Evolutionary conservation across 2,797 vertebrate species (phyloP).

Genomic region (Alfaro cultratus): DNA sequence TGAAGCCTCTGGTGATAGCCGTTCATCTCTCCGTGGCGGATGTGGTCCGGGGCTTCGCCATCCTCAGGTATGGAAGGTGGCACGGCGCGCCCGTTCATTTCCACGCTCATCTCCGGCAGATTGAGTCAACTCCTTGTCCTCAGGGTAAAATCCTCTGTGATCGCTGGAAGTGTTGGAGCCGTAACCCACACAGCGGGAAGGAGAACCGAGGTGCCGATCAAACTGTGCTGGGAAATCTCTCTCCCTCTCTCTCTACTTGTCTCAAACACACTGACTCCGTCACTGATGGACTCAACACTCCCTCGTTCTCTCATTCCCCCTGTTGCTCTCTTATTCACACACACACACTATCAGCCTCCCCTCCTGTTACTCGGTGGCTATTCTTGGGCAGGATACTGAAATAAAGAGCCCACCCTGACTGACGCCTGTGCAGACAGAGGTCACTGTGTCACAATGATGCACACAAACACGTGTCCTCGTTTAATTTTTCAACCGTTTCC

Average conservation of each 20-base stretch:
- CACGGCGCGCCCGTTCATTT: constrained; percentile 71
- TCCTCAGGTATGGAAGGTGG: constrained; percentile 86
- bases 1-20: constrained; percentile 66
- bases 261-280: constrained; percentile 26
- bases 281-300: constrained; percentile 53
- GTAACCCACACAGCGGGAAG: constrained; percentile 44
- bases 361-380: constrained; percentile 72
- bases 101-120: constrained; percentile 66
- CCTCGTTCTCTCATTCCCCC: constrained; percentile 64
- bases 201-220: constrained; percentile 57
- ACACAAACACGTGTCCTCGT: constrained; percentile 15
- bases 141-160: constrained; percentile 23
- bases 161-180: constrained; percentile 25
- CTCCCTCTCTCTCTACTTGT: constrained; percentile 18
- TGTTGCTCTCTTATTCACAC: constrained; percentile 30
- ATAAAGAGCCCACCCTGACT: constrained; percentile 76
- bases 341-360: constrained; percentile 23
- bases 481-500: not conserved
- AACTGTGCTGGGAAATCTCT: constrained; percentile 65
- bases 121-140: not conserved
- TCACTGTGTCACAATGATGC: constrained; percentile 51
- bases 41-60: constrained; percentile 72
- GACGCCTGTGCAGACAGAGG: constrained; percentile 53
- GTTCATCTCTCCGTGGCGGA: constrained; percentile 59
- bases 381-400: constrained; percentile 78